phyloP scores from a whole-genome alignment of 2,888 invertebrate genomes.

The Tinea trinotella region DNA sequence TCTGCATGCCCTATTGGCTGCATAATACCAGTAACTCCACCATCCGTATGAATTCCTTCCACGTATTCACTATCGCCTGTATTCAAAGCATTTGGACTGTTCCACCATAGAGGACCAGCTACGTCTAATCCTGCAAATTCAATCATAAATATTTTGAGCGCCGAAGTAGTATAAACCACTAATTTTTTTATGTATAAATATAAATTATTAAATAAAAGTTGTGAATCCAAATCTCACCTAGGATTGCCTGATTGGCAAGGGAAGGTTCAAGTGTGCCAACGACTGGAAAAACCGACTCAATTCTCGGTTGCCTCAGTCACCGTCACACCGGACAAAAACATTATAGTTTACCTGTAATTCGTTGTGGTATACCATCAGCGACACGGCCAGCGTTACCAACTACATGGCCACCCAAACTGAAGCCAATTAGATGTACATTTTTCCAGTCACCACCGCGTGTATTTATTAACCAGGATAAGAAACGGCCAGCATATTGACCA shows the following conservation, averaged over 20 bases:
- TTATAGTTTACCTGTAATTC: constrained; percentile 34
- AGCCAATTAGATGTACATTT: constrained; percentile 40
- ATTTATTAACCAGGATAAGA: constrained; percentile 34
- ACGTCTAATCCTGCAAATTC: constrained; percentile 48
- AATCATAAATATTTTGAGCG: too few relatives aligned
- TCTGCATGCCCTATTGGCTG: too few relatives aligned
- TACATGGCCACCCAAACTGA: constrained; percentile 46
- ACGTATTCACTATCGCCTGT: constrained; percentile 39
- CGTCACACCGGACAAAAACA: too few relatives aligned
- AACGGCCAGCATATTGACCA: constrained; percentile 31
- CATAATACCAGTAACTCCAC: constrained; percentile 43
- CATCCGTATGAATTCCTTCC: constrained; percentile 54
- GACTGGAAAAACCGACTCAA: too few relatives aligned
- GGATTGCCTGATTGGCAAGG: too few relatives aligned
- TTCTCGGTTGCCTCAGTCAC: too few relatives aligned
- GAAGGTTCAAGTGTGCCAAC: too few relatives aligned
- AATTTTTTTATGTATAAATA: too few relatives aligned
- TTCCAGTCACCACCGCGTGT: constrained; percentile 35
- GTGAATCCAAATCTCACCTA: too few relatives aligned
- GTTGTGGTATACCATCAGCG: constrained; percentile 26
- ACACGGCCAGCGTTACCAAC: constrained; percentile 38
- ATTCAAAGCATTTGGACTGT: constrained; percentile 38
- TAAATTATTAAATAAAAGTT: background rate
- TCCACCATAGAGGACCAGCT: constrained; percentile 45
- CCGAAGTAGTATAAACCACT: too few relatives aligned